Base-by-base conservation (phyloP, 2,888 invertebrate genomes). In the Eilema griseolum region DNA sequence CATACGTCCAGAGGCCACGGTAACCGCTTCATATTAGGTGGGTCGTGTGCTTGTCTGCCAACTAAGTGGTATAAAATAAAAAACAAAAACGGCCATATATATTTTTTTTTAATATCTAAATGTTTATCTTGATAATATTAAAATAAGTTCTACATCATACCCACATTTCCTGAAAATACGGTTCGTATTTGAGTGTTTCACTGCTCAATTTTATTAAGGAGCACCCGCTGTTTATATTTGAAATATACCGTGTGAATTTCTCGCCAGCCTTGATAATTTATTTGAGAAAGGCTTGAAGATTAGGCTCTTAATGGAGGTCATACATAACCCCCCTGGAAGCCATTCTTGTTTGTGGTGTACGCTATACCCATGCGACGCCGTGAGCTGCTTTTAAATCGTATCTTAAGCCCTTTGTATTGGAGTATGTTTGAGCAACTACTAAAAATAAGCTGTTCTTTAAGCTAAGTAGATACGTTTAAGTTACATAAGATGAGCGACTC, bases 221-320 rank as follows among this genome's bases (percentile, higher is more conserved):
- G 64, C 78, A 75, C 87, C 88, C 81, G 88, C 85, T 85, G 89
- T 86, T 86, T 82, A 77, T 83, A 76, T 76, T 80, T 83, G 79
- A 83, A 85, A 86, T 87, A 86, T 86, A 83, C 71, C 80, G 81
- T 83, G 81, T 84, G 83, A 88, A 88, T 85, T 89, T 88, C 83
- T 76, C 82, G 77, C 75, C 79, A 78, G 82, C 84, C 85, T 81
- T 86, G 86, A 90, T 92, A 92, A 92, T 91, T 91, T 92, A 92
- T 89, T 88, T 88, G 87, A 88, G 89, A 87, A 90, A 89, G 90
- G 91, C 89, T 92, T 89, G 83, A 88, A 91, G 93, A 92, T 93
- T 93, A 92, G 88, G 88, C 87, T 83, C 85, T 83, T 92, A 92
- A 93, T 92, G 89, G 89, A 83, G 83, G 87, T 86, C 87, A 90